Evolutionary conservation across 2,888 invertebrate species (phyloP).

Genomic region (Apamea crenata): DNA sequence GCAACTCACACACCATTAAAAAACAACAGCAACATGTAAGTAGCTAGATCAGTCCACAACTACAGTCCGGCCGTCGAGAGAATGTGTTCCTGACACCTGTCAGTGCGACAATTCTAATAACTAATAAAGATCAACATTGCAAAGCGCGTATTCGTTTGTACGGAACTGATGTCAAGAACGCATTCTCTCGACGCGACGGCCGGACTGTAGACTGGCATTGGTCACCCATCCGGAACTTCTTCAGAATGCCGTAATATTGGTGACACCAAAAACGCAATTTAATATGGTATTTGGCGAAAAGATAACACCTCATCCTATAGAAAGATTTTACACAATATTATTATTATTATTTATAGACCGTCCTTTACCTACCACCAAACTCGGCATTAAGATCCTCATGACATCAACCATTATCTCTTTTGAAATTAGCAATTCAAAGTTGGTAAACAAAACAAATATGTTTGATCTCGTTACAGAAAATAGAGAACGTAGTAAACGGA

Average conservation of each 20-base stretch:
- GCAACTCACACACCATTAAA: constrained; percentile 77
- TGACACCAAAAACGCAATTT: neutral
- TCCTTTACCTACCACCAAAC: neutral
- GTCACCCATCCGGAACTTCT: too few species aligned
- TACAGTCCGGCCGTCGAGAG: neutral
- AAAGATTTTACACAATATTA: neutral
- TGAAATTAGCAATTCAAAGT: neutral
- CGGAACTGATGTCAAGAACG: neutral
- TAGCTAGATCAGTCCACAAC: neutral
- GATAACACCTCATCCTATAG: neutral
- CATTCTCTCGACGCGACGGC: neutral
- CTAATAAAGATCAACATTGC: too few species aligned
- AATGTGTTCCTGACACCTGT: too few species aligned
- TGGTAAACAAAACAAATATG: neutral
- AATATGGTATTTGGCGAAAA: neutral
- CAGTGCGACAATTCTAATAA: too few species aligned
- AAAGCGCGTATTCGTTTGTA: too few species aligned
- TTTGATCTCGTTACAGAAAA: constrained; percentile 75
- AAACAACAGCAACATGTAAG: constrained; percentile 77
- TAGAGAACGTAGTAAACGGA: constrained; percentile 82
- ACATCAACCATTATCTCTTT: neutral
- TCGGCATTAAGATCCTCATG: too few species aligned
- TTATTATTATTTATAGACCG: too few species aligned
- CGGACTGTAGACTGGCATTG: neutral
- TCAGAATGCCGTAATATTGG: neutral